phyloP scores from a whole-genome alignment of 92 coral and sea anemone genomes.

The Diadumene lineata region DNA sequence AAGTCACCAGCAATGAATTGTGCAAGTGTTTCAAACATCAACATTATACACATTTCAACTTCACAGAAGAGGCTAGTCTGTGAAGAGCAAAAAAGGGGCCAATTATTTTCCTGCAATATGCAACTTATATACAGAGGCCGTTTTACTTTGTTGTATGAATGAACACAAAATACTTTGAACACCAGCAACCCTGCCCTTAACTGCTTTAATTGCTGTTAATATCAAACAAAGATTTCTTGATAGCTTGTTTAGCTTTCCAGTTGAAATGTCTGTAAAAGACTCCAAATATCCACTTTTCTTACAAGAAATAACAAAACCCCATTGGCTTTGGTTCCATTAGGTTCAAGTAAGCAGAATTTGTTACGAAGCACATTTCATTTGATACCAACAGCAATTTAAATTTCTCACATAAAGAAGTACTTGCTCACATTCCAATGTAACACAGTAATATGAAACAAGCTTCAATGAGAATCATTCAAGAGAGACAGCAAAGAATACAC shows the following conservation, averaged over 20 bases:
- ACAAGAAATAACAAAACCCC: too few species aligned
- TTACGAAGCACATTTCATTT: not conserved
- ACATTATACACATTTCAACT: not conserved
- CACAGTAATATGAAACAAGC: not conserved
- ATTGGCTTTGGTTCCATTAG: not conserved
- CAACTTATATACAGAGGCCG: not conserved
- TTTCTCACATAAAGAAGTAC: not conserved
- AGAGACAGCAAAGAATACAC: conserved; percentile 69
- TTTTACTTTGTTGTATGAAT: conserved; percentile 14
- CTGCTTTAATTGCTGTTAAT: conserved; percentile 10
- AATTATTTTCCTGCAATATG: not conserved
- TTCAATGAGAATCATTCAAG: conserved; percentile 67
- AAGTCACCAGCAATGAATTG: conserved; percentile 11
- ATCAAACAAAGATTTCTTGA: not conserved
- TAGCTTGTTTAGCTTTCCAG: not conserved
- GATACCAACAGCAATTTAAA: not conserved
- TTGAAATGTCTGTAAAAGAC: too few species aligned
- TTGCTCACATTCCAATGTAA: not conserved
- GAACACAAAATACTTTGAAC: conserved; percentile 76
- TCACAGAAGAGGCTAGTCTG: not conserved
- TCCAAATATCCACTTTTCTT: too few species aligned
- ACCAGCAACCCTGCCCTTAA: conserved; percentile 86
- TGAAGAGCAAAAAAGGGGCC: not conserved
- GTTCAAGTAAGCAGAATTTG: too few species aligned
- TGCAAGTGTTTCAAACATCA: conserved; percentile 11